Evolutionary conservation across 1,140 invertebrate species (phyloP).

Genomic region (Catajapyx aquilonaris): DNA sequence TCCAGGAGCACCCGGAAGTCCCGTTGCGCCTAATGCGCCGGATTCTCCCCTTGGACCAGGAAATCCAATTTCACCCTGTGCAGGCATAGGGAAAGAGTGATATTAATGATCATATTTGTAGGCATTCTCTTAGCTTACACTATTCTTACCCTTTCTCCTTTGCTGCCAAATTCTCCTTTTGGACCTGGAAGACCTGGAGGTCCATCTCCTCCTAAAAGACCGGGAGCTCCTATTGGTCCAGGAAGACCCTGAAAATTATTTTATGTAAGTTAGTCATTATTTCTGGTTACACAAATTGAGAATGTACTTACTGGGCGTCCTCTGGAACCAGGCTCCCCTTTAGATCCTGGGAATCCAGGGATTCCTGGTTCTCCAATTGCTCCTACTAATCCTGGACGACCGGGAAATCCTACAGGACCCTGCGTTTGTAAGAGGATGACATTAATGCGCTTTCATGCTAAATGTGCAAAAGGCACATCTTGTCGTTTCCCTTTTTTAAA

Average conservation of each 20-base stretch:
- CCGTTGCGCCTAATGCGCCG: neutral
- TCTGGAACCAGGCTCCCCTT: constrained; percentile 15
- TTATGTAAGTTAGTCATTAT: neutral
- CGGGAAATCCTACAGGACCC: constrained; percentile 12
- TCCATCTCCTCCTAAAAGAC: constrained; percentile 1
- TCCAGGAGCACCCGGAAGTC: neutral
- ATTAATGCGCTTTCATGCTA: constrained; percentile 18
- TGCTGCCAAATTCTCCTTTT: neutral
- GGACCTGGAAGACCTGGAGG: neutral
- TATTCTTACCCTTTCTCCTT: too few species aligned
- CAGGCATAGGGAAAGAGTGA: too few species aligned
- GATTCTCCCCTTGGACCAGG: neutral
- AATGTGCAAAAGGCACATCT: constrained; percentile 12
- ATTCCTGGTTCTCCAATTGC: constrained; percentile 16
- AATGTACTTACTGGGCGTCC: constrained; percentile 13
- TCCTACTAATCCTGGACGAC: constrained; percentile 16
- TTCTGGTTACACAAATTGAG: neutral
- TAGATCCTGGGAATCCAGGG: constrained; percentile 14
- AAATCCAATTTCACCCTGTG: neutral
- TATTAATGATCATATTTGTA: too few species aligned
- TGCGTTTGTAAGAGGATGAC: constrained; percentile 17
- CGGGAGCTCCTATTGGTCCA: constrained; percentile 17
- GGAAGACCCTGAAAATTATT: constrained; percentile 9
- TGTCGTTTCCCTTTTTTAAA: neutral
- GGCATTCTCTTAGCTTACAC: too few species aligned